Percentiles rank a stretch among this genome's conserved stretches.
Conservation (phyloP, 2,797 vertebrate species). For the Urosaurus nigricauda region DNA sequence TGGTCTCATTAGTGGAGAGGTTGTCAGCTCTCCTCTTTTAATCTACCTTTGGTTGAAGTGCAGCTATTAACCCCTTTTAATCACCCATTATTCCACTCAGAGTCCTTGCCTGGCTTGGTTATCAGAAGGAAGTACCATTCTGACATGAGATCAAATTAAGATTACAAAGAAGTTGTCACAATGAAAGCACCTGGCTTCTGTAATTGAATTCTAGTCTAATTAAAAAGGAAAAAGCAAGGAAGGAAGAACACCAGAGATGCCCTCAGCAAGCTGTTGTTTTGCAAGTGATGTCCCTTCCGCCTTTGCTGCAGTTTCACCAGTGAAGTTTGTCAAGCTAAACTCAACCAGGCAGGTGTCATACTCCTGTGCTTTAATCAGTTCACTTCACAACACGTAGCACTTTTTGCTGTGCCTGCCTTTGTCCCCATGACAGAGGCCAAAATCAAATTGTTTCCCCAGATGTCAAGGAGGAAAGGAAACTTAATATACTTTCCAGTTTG, state of each 20-base stretch:
- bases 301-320: background rate
- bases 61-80: constrained; percentile 77
- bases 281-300: background rate
- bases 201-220: constrained; percentile 67
- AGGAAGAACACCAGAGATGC: background rate
- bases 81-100: constrained; percentile 67
- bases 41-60: constrained; percentile 73
- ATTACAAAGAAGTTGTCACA: constrained; percentile 60
- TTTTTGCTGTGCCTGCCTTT: constrained; percentile 43
- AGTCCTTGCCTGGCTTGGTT: constrained; percentile 62
- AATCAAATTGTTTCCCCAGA: constrained; percentile 58
- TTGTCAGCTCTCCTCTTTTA: constrained; percentile 54
- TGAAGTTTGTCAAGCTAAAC: constrained; percentile 71
- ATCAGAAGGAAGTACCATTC: constrained; percentile 61
- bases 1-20: constrained; percentile 73
- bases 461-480: constrained; percentile 52
- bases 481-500: constrained; percentile 60
- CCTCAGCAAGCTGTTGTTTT: rapidly evolving
- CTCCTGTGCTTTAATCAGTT: constrained; percentile 50
- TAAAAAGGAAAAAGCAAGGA: constrained; percentile 46
- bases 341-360: constrained; percentile 70
- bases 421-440: constrained; percentile 25
- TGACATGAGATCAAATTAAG: constrained; percentile 72
- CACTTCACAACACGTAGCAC: constrained; percentile 30
- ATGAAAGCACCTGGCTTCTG: constrained; percentile 44